These are phyloP conservation scores for Phalera bucephala DNA, from an alignment of 2,888 invertebrate genomes.

Conservation along the genomic window DNA sequence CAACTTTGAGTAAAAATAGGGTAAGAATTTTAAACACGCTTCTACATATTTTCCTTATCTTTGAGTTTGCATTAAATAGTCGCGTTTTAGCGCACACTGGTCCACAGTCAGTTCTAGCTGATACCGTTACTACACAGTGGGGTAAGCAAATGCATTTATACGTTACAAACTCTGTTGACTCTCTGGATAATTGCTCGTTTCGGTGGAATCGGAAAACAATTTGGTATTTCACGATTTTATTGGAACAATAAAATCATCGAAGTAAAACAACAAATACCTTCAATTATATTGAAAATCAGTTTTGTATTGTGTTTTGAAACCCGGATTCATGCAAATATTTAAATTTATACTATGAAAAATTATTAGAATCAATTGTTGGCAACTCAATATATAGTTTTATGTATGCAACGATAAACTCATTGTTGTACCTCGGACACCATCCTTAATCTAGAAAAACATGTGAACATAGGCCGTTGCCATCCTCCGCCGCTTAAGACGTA, in stretches of 20 bases:
- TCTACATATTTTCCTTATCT: conserved; percentile 13
- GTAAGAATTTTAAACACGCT: no score
- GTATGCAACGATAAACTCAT: no score
- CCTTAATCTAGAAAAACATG: no score
- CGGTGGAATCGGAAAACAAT: conserved; percentile 48
- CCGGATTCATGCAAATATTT: background rate
- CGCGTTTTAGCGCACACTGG: conserved; percentile 33
- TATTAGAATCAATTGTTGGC: no score
- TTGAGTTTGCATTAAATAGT: conserved; percentile 39
- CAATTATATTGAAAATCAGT: conserved; percentile 4
- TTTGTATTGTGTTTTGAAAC: conserved; percentile 1
- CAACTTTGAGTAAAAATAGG: no score
- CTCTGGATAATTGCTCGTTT: conserved; percentile 39
- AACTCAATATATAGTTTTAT: no score
- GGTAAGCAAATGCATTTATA: conserved; percentile 49
- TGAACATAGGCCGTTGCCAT: no score
- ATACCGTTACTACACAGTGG: conserved; percentile 46
- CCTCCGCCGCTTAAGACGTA: no score
- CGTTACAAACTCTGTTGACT: conserved; percentile 20
- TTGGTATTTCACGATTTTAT: conserved; percentile 24
- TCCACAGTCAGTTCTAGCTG: conserved; percentile 25
- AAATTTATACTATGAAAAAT: no score
- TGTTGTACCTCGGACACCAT: no score
- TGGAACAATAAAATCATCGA: conserved; percentile 22
- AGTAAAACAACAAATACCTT: conserved; percentile 9